Percentiles rank a stretch among this genome's conserved stretches.
Evolutionary conservation across 2,797 vertebrate species (phyloP).

Genomic region (Oreortyx pictus): DNA sequence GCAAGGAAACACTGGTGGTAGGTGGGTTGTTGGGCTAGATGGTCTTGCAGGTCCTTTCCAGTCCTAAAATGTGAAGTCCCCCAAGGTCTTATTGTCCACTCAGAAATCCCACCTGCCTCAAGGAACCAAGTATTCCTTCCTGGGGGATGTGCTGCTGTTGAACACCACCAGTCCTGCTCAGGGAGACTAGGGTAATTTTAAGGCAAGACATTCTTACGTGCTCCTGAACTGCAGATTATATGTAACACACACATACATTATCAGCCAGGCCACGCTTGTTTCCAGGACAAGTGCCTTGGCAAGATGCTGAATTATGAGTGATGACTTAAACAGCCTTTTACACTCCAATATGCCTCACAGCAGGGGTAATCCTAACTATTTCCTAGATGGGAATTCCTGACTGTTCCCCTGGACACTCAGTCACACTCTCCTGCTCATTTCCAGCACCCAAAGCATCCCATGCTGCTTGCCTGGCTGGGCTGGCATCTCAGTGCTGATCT

Average conservation of each 20-base stretch:
- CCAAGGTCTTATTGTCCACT: not conserved
- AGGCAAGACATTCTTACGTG: not conserved
- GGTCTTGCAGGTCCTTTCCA: no score
- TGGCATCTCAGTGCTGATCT: not conserved
- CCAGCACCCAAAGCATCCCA: not conserved
- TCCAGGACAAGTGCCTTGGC: not conserved
- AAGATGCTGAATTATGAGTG: not conserved
- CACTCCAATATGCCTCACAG: not conserved
- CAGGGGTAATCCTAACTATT: accelerated
- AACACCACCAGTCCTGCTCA: not conserved
- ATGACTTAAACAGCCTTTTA: not conserved
- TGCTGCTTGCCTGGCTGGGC: not conserved
- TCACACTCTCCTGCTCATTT: not conserved
- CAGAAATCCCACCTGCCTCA: not conserved
- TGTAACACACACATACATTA: not conserved
- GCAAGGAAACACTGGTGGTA: no score
- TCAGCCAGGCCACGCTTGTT: not conserved
- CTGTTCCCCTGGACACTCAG: not conserved
- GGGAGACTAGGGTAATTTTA: not conserved
- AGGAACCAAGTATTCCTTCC: not conserved
- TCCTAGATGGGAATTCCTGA: not conserved
- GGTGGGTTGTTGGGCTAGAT: no score
- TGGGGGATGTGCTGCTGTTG: not conserved
- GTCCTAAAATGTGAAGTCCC: not conserved
- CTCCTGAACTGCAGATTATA: not conserved